Base-by-base conservation (phyloP, 2,888 invertebrate genomes). In the Conomelus anceps region DNA sequence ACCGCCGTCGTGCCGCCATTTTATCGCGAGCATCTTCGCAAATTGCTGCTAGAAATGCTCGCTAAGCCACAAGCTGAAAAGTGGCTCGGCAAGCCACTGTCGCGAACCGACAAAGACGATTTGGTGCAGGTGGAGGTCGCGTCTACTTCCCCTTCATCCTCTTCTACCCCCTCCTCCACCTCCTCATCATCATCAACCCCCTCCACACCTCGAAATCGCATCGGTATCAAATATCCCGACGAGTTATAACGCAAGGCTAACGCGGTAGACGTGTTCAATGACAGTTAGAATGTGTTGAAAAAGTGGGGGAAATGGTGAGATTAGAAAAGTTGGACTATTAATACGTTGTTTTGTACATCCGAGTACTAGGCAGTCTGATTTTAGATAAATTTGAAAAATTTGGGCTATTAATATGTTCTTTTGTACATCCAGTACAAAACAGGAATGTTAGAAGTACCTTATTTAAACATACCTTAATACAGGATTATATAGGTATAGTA, bases 1-100 rank as follows among this genome's bases (percentile, higher is more conserved):
- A 89, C 89, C n/a, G 89, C 89, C 1, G 89, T 90, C 1, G 88
- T 90, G n/a, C 89, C 90, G 23, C 90, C 89, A 17, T 86, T 86
- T 24, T 88, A 24, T 26, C 87, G 88, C 6, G 89, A 90, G 41
- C 86, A 88, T 22, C 87, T 90, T 11, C 90, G 90, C 41, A 88
- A 88, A 41, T 29, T 90, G 22, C 63, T 90, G 24, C 89, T 90
- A 0, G 90, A 90, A 22, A 85, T 90, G 41, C 63, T 90, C 20
- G 88, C 90, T 11, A 90, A 90, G 26, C 90, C 90, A 20, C 89
- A 87, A n/a, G 22, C 88, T 0, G 90, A 88, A n/a, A 24, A 24
- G 84, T 26, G 84, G 29, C 29, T 86, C 11, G 63, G 63, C 9
- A 86, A 86, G 23, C 23, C 23, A 1, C 3, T 6, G 7, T 22